Evolutionary conservation across 2,797 vertebrate species (phyloP), one percentile per base, ranked within the genome.

Genomic region (Malacoraja senta): DNA sequence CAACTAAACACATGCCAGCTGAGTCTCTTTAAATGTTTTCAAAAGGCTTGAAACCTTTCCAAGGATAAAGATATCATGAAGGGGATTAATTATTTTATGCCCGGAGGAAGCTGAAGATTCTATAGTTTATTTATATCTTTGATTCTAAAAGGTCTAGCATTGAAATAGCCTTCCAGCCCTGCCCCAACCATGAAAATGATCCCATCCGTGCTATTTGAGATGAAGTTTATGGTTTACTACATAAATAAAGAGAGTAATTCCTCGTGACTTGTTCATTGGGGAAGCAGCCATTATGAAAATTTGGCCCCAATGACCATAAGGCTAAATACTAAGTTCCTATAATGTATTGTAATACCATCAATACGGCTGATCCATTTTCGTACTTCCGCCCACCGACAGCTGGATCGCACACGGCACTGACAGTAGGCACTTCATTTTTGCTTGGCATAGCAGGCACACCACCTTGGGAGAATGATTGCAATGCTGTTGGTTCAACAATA

Each of bases 321-420:
- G 13, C 61, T 38, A 93, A 29, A 81, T 24, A 19, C 35, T 93
- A 93, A n/a, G 10, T 58, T 72, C 17, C 26, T 2, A 58, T n/a
- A 79, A 72, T 15, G 15, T 38, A 15, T 86, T 93, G 68, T 17
- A 24, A 71, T 93, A 93, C 93, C 93, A 93, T 84, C 32, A 93
- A 72, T 65, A 93, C 93, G 0, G 93, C 93, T 26, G 93, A 93
- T 86, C 93, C 93, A 76, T 93, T 93, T 93, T 93, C 93, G 74
- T 86, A 93, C 44, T 74, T 93, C 71, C 93, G 79, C 24, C 35
- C 90, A 53, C 71, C 9, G 1, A 6, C 10, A 7, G 71, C 38
- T 76, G 90, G 90, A 53, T 92, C 71, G 72, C 93, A 93, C 32
- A 83, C 26, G 26, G 93, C 93, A 29, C 93, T 93, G 71, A 93